Conservation (phyloP, 2,888 invertebrate species). For the Thymelicus sylvestris region DNA sequence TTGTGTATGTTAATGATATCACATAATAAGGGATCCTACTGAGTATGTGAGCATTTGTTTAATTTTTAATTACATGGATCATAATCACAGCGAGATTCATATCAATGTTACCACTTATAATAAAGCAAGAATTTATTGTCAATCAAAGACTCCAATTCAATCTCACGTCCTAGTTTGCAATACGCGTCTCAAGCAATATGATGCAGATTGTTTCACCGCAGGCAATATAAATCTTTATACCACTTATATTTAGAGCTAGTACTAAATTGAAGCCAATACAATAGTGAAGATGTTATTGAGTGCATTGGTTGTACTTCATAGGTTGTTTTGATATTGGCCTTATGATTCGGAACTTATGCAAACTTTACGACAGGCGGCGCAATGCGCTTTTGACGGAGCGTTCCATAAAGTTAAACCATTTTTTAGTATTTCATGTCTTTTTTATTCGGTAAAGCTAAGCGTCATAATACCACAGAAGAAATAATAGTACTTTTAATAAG, state of each 20-base stretch:
- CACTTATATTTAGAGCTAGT: slow-evolving; percentile 47
- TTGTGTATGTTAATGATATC: no score
- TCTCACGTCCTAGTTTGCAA: slow-evolving; percentile 65
- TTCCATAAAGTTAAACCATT: no score
- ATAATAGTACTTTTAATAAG: no score
- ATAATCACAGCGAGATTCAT: background rate
- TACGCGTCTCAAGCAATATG: slow-evolving; percentile 64
- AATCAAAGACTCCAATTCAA: slow-evolving; percentile 59
- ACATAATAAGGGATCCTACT: no score
- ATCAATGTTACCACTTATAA: slow-evolving; percentile 51
- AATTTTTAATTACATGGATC: no score
- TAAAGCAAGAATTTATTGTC: slow-evolving; percentile 64
- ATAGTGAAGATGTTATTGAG: slow-evolving; percentile 51
- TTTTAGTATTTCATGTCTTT: no score
- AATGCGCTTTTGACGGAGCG: no score
- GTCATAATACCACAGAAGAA: no score
- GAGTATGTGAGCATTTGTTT: no score
- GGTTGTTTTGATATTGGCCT: slow-evolving; percentile 35
- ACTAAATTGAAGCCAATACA: slow-evolving; percentile 34
- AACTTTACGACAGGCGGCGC: background rate
- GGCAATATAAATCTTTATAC: slow-evolving; percentile 53
- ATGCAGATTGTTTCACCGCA: slow-evolving; percentile 58
- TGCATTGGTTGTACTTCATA: slow-evolving; percentile 44
- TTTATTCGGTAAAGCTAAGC: no score
- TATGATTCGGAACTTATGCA: slow-evolving; percentile 10